Conservation (phyloP, 2,797 vertebrate genomes). For the Rachycentron canadum region DNA sequence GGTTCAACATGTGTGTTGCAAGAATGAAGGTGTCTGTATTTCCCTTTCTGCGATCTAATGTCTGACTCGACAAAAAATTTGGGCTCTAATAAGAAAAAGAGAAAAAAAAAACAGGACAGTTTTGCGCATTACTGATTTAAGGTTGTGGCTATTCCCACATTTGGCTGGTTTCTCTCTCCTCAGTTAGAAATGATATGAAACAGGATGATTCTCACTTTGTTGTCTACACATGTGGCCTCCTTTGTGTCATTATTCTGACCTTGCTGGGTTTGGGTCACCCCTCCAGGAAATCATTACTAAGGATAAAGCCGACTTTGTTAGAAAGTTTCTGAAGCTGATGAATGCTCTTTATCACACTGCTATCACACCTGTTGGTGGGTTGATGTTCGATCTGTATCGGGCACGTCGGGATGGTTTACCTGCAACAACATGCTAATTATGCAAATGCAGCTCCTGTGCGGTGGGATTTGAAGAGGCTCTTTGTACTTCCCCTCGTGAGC, state of each 20-base stretch:
- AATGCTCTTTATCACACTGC: slow-evolving; percentile 44
- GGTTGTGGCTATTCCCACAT: no score
- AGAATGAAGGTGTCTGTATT: neutral
- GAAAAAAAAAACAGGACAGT: neutral
- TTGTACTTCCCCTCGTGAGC: slow-evolving; percentile 67
- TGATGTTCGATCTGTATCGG: slow-evolving; percentile 31
- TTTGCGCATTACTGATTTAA: neutral
- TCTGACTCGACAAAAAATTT: no score
- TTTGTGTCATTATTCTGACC: slow-evolving; percentile 5
- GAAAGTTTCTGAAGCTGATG: slow-evolving; percentile 24
- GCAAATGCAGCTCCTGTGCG: slow-evolving; percentile 63
- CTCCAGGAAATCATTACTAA: slow-evolving; percentile 36
- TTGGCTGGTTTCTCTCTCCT: neutral
- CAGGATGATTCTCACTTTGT: neutral
- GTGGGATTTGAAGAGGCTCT: slow-evolving; percentile 73
- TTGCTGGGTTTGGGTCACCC: neutral
- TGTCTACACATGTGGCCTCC: neutral
- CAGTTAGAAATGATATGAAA: neutral
- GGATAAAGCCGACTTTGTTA: slow-evolving; percentile 63
- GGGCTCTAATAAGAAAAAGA: neutral
- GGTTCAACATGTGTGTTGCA: neutral
- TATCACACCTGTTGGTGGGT: slow-evolving; percentile 64
- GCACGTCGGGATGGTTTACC: slow-evolving; percentile 32
- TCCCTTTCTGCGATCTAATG: no score
- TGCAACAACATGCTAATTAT: slow-evolving; percentile 68